Conservation (phyloP, 2,113 vertebrate species). For the Sprattus sprattus region DNA sequence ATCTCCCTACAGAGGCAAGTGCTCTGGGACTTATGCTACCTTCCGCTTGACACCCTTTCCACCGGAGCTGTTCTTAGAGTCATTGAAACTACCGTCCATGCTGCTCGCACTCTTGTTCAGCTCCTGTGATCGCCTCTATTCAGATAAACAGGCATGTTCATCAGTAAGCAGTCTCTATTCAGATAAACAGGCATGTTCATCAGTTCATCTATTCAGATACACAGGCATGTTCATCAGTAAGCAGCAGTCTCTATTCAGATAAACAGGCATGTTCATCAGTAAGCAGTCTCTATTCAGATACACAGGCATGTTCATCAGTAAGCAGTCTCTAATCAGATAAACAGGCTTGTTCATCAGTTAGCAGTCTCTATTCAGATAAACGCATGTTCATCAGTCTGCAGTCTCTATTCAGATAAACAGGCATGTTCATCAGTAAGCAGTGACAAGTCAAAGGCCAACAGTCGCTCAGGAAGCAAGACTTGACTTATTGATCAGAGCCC, state of each 20-base stretch:
- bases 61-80: background rate
- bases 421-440: background rate
- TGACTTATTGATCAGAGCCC: background rate
- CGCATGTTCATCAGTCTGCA: no score
- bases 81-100: constrained; percentile 2
- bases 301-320: no score
- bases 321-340: no score
- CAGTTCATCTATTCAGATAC: no score
- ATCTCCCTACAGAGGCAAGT: background rate
- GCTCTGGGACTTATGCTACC: background rate
- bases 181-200: no score
- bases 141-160: background rate
- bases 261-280: background rate
- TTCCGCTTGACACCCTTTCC: background rate
- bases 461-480: background rate
- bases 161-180: no score
- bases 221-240: no score
- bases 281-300: no score
- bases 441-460: background rate
- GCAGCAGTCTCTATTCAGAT: background rate
- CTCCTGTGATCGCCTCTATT: background rate
- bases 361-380: background rate
- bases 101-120: background rate
- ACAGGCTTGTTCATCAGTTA: no score
- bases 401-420: no score